These are phyloP conservation scores for Menidia beryllina DNA, from an alignment of 2,113 vertebrate genomes.

Conservation along the genomic window DNA sequence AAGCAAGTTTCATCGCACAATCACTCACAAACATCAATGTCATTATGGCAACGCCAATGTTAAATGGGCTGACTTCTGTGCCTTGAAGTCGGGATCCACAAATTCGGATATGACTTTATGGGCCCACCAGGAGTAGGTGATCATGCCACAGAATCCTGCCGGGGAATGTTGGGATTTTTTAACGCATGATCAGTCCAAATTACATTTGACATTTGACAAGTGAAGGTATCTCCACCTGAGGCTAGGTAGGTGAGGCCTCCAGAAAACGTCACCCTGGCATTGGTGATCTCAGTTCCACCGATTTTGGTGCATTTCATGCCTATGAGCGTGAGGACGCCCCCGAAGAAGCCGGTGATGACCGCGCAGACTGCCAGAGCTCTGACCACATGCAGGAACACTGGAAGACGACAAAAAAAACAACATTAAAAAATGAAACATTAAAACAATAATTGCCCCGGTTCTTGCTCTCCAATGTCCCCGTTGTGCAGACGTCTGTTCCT, in stretches of 20 bases:
- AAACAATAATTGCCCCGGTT: background rate
- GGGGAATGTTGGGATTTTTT: constrained; percentile 3
- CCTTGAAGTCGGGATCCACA: constrained; percentile 87
- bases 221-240: constrained; percentile 83
- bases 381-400: constrained; percentile 92
- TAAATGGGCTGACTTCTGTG: constrained; percentile 88
- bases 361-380: constrained; percentile 90
- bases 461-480: no score
- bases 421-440: no score
- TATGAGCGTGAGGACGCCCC: constrained; percentile 87
- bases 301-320: constrained; percentile 99
- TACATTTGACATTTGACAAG: background rate
- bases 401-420: background rate
- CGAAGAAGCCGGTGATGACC: constrained; percentile 93
- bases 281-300: constrained; percentile 90
- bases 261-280: constrained; percentile 91
- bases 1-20: background rate
- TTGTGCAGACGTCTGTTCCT: no score
- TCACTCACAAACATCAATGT: background rate
- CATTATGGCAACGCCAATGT: background rate
- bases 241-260: constrained; percentile 89
- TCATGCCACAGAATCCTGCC: constrained; percentile 91
- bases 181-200: no score
- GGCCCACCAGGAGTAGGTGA: constrained; percentile 92
- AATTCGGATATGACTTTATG: constrained; percentile 89